Evolutionary conservation across 92 coral and sea anemone species (phyloP), one percentile per base, ranked within the genome.

Genomic region (Chrysogorgia sp.): DNA sequence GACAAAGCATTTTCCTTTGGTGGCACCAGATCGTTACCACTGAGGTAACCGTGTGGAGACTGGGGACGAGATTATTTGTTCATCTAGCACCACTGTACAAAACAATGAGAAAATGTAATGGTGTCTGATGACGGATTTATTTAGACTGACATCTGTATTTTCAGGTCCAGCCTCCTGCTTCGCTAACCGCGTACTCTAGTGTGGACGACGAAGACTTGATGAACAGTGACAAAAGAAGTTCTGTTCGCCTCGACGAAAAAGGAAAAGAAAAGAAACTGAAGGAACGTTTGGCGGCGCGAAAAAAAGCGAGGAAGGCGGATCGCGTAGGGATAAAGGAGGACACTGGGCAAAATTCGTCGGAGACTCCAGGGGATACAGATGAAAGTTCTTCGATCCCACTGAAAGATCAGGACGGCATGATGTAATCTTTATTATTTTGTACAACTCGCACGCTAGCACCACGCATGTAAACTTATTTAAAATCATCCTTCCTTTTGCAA

Each of bases 211-310:
- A 69, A 34, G 79, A 25, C 34, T 6, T 56, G 50, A 62, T 1
- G 19, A 34, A 33, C 25, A 34, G 6, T n/a, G 79, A 72, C 1
- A 56, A 33, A 3, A 33, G 53, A 53, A 53, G 33, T 2, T 72
- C 79, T 10, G 89, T 86, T 47, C 90, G 92, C 45, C 88, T 91
- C 31, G 98, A 94, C 85, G 97, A 84, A 10, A 94, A 94, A 77
- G 90, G 96, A 17, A 90, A 92, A 12, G 88, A 91, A 75, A 90
- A 83, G 71, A 94, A 94, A 34, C 88, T 94, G 34, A 94, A 94
- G 29, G 98, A 94, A 56, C 90, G 98, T 10, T 89, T 94, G 90
- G 97, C 97, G 20, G 81, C 92, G 33, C 88, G 98, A 7, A 87
- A 89, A 43, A 83, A 85, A 43, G 91, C 89, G 24, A 86, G 55